Conservation (phyloP, 2,888 invertebrate genomes). For the Brachynemurus nebulosus region DNA sequence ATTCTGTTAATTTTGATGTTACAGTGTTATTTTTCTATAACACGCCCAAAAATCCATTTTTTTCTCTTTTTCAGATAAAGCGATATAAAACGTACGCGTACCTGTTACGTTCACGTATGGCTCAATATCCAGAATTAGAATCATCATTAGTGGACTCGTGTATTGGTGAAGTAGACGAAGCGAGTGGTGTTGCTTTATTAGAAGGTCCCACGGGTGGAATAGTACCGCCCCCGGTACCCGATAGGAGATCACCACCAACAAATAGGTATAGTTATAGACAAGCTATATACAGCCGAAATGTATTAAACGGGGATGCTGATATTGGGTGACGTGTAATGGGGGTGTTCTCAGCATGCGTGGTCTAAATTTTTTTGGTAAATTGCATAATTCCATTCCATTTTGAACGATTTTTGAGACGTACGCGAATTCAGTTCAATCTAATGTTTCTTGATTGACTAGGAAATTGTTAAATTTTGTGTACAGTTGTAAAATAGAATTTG, state of each 20-base stretch:
- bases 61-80: slow-evolving; percentile 46
- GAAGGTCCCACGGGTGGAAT: slow-evolving; percentile 24
- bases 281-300: slow-evolving; percentile 49
- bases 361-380: too few relatives aligned
- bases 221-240: slow-evolving; percentile 41
- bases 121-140: slow-evolving; percentile 38
- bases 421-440: too few relatives aligned
- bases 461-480: too few relatives aligned
- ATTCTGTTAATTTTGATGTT: too few relatives aligned
- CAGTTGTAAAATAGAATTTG: too few relatives aligned
- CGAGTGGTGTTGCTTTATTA: slow-evolving; percentile 23
- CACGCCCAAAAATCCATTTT: background rate
- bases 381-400: too few relatives aligned
- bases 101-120: slow-evolving; percentile 55
- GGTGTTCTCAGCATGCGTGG: slow-evolving; percentile 71
- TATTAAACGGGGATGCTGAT: slow-evolving; percentile 41
- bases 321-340: slow-evolving; percentile 70
- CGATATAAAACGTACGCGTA: slow-evolving; percentile 71
- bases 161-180: slow-evolving; percentile 40
- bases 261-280: slow-evolving; percentile 59
- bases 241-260: slow-evolving; percentile 34
- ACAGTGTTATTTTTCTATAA: background rate
- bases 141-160: slow-evolving; percentile 40
- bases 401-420: too few relatives aligned
- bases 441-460: too few relatives aligned